Percentiles rank a stretch among this genome's conserved stretches.
Conservation (phyloP, 2,113 vertebrate genomes). For the Aix galericulata region DNA sequence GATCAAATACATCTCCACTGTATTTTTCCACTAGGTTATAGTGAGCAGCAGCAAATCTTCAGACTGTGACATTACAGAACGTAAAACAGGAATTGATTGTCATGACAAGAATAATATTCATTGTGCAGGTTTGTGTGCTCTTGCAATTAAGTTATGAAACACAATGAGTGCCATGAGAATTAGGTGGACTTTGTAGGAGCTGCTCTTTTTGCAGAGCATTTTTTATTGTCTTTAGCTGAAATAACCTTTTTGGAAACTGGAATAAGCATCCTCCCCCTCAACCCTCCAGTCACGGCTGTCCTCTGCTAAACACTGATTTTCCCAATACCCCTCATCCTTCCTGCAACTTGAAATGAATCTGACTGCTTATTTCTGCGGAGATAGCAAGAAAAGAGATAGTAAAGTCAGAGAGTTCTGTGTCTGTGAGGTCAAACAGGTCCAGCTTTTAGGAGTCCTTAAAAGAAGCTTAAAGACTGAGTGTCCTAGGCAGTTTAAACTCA, state of each 20-base stretch:
- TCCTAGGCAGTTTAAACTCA: neutral
- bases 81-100: neutral
- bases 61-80: neutral
- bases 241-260: neutral
- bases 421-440: neutral
- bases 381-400: neutral
- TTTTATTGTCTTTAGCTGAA: neutral
- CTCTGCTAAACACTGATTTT: neutral
- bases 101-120: neutral
- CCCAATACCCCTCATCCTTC: neutral
- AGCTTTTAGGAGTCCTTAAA: neutral
- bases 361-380: neutral
- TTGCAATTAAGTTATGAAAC: neutral
- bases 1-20: neutral
- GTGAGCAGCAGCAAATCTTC: neutral
- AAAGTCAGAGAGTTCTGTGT: neutral
- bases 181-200: neutral
- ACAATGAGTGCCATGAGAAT: neutral
- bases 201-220: neutral
- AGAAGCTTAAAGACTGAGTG: neutral
- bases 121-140: accelerated
- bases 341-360: neutral
- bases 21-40: neutral
- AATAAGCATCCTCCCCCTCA: slow-evolving; percentile 15
- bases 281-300: neutral